Evolutionary conservation across 2,113 vertebrate genomes (phyloP), one percentile per base, ranked within the genome.

Genomic region (Antechinus flavipes): DNA sequence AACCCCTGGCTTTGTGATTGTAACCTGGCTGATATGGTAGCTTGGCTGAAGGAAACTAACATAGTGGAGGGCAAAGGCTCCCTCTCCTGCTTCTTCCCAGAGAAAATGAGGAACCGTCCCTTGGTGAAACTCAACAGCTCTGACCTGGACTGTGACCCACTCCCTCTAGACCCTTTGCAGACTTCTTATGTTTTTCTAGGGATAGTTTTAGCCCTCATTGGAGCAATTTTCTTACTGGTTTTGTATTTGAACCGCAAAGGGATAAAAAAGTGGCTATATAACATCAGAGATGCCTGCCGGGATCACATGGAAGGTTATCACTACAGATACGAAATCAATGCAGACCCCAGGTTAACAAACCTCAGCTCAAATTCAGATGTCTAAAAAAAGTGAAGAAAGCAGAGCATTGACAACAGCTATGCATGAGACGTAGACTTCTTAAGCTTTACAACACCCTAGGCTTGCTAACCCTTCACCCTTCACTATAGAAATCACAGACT

Each of bases 301-400:
- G 99, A 99, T 98, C 99, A 99, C 98, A 99, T 99, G 99, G 99
- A 99, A 97, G 99, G 99, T 10, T 99, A 99, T 98, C 99, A 99
- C 98, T 99, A 99, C 99, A 99, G 99, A 98, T 99, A 99, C 0
- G 99, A 99, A 98, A 99, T 99, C 96, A 99, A 99, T 93, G 99
- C 99, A 11, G 99, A 99, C 98, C 99, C 99, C 46, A 99, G 99
- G 93, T 97, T 99, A 97, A 99, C 99, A 98, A 99, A 99, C 98
- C 99, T 99, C 97, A 99, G 99, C 98, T 99, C 99, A 97, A 99
- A 99, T 97, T 99, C 99, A 0, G 99, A 99, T 61, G 99, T 99
- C 97, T 99, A 99, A 98, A 0, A 95, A 93, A 56, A 0, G 19
- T 9, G 2, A 0, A 0, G 0, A 89, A 76, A 35, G 68, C 26